A percentile compares a stretch with the other conserved stretches of the same genome.
Evolutionary conservation across 2,113 vertebrate genomes (phyloP).

Genomic region (Burhinus oedicnemus): DNA sequence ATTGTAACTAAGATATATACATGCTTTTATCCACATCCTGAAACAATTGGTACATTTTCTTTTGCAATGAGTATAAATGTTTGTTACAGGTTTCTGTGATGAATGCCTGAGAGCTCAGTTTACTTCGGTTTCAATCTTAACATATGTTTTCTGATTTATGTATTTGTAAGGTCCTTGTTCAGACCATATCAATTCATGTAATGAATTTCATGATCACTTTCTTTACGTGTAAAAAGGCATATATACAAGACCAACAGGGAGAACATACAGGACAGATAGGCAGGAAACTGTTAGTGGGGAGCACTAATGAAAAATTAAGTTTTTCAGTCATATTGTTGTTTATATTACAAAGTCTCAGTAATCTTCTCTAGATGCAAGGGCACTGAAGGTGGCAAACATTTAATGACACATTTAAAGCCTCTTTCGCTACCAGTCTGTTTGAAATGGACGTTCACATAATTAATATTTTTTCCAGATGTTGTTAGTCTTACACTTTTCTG

Average conservation of each 20-base stretch:
- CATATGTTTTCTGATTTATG: neutral
- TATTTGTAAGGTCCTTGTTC: neutral
- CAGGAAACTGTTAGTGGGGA: neutral
- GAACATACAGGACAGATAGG: neutral
- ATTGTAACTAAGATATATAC: constrained; percentile 39
- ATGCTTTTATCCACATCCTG: constrained; percentile 56
- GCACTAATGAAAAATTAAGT: neutral
- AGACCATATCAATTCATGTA: neutral
- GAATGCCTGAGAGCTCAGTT: neutral
- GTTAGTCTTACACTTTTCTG: neutral
- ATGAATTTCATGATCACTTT: neutral
- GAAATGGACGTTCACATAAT: neutral
- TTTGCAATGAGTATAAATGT: constrained; percentile 39
- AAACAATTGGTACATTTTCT: constrained; percentile 22
- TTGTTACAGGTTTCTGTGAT: constrained; percentile 16
- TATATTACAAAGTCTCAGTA: neutral
- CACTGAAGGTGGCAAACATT: neutral
- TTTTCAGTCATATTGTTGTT: neutral
- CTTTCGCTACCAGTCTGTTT: neutral
- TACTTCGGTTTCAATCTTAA: neutral
- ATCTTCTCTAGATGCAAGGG: neutral
- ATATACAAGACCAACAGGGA: neutral
- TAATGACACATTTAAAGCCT: neutral
- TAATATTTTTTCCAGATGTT: neutral
- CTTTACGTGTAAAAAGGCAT: neutral